Evolutionary conservation across 2,797 vertebrate species (phyloP), one percentile per base, ranked within the genome.

Genomic region (Eupleurogrammus muticus): DNA sequence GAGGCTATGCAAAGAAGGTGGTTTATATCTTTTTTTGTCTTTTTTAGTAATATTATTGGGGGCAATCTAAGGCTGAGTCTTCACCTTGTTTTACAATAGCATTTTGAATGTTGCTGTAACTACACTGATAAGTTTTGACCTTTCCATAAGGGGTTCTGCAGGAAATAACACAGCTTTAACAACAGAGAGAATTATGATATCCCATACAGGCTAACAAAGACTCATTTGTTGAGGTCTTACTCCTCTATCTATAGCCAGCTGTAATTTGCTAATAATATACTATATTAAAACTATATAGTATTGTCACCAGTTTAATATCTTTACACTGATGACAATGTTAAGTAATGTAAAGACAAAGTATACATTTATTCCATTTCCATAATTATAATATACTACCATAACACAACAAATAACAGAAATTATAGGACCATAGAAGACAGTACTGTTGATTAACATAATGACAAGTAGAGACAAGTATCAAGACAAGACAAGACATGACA

Each of bases 201-300:
- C 47, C 21, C 49, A 48, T 77, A 49, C 74, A 70, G 72, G 16
- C 32, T 32, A 44, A 51, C 50, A 79, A 51, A 52, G 28, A 55
- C 28, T 21, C 3, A 20, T 61, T 79, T 66, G 51, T 66, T 66
- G 36, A 54, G 24, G 34, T 46, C 11, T 9, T 14, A 47, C 49
- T 54, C 11, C 24, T 28, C 24, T 23, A 23, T 70, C 32, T 70
- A 19, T 9, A 66, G 16, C 34, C 35, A 64, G 24, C 66, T 68
- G 34, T 54, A 58, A 55, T 79, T 19, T 65, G n/a, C n/a, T n/a
- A n/a, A n/a, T n/a, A n/a, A n/a, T n/a, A n/a, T n/a, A n/a, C n/a
- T n/a, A n/a, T n/a, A n/a, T n/a, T n/a, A n/a, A n/a, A n/a, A n/a
- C n/a, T n/a, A n/a, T n/a, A n/a, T n/a, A n/a, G n/a, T n/a, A n/a